Conservation (phyloP, 2,113 vertebrate species). For the Boleophthalmus pectinirostris region DNA sequence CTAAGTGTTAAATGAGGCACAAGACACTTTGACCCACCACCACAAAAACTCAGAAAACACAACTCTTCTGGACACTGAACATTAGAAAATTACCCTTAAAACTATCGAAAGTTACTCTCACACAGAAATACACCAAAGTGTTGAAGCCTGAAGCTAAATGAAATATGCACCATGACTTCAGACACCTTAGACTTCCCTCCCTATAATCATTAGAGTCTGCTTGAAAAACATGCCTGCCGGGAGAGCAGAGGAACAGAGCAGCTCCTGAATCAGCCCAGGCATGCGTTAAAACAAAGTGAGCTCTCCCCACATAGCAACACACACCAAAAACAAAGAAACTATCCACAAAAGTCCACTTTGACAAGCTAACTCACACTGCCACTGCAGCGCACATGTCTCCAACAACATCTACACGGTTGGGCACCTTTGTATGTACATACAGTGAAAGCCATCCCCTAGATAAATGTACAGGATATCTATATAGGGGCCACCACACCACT, state of each 20-base stretch:
- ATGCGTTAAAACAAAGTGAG: constrained; percentile 78
- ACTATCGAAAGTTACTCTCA: constrained; percentile 20
- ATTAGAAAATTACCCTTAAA: neutral
- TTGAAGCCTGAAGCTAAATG: constrained; percentile 15
- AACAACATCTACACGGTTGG: constrained; percentile 9
- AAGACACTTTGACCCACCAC: constrained; percentile 23
- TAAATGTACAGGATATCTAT: constrained; percentile 32
- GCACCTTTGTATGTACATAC: constrained; percentile 29
- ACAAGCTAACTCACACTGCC: constrained; percentile 19
- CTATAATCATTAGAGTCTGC: constrained; percentile 75
- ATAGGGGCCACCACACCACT: constrained; percentile 44
- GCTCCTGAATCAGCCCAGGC: constrained; percentile 75
- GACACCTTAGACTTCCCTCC: constrained; percentile 51
- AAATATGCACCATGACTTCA: constrained; percentile 23
- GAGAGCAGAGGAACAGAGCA: constrained; percentile 60
- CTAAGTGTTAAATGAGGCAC: constrained; percentile 45
- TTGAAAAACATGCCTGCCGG: constrained; percentile 71
- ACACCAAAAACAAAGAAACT: constrained; percentile 27
- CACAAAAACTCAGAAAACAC: constrained; percentile 13
- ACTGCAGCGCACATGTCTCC: constrained; percentile 17
- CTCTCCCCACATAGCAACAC: constrained; percentile 52
- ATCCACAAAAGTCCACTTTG: constrained; percentile 41
- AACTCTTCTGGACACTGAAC: constrained; percentile 1
- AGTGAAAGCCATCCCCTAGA: constrained; percentile 22
- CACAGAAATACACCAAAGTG: constrained; percentile 16